Percentiles rank a stretch among this genome's conserved stretches.
These are phyloP conservation scores for Nesogale talazaci DNA, from an alignment of 2,113 vertebrate species.

Conservation along the genomic window DNA sequence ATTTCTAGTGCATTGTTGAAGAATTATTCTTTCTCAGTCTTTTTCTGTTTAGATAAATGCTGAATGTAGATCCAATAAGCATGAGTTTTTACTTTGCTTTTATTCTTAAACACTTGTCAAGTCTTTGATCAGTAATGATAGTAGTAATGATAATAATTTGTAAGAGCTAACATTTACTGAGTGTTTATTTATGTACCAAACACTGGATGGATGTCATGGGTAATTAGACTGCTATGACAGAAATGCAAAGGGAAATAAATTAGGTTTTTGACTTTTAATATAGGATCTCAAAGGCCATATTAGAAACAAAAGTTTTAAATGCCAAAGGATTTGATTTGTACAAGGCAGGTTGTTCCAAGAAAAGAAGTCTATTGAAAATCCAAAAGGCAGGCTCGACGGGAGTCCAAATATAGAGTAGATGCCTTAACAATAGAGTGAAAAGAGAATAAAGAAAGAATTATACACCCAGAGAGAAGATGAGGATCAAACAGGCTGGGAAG, in stretches of 20 bases:
- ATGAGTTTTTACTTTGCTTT: not conserved
- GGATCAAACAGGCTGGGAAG: not conserved
- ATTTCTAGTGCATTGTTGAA: not conserved
- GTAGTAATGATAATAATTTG: conserved; percentile 16
- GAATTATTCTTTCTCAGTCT: not conserved
- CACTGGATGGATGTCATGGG: not conserved
- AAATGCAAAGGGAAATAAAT: not conserved
- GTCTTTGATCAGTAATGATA: not conserved
- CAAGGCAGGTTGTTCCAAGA: not conserved
- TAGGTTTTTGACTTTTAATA: not conserved
- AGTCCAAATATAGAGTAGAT: not conserved
- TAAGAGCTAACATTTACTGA: not conserved
- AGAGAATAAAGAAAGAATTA: not conserved
- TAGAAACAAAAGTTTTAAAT: conserved; percentile 27
- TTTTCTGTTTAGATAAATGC: not conserved
- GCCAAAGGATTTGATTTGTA: conserved; percentile 13
- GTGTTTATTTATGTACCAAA: not conserved
- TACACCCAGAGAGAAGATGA: not conserved
- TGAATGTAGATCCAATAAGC: not conserved
- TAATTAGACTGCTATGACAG: not conserved
- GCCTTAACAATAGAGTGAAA: not conserved
- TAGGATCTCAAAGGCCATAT: not conserved
- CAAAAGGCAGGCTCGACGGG: not conserved
- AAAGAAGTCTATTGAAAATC: conserved; percentile 14
- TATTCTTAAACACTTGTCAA: conserved; percentile 14